Percentiles rank a stretch among this genome's conserved stretches.
Conservation (phyloP, 2,888 invertebrate species). For the Drosophila stalkeri region DNA sequence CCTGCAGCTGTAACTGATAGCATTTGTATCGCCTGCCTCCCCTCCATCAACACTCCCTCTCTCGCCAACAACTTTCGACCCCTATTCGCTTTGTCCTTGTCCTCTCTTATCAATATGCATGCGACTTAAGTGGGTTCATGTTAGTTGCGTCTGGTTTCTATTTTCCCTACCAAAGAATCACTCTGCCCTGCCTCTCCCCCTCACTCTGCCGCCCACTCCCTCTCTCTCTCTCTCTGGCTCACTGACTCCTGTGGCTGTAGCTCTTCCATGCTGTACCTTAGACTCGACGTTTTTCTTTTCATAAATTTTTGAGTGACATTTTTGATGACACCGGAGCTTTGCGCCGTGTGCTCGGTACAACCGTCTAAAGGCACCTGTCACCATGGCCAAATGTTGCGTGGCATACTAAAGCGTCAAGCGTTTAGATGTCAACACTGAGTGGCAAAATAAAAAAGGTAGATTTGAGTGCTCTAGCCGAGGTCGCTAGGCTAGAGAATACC, state of each 20-base stretch:
- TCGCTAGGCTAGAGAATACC: neutral
- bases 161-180: conserved; percentile 13
- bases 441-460: conserved; percentile 12
- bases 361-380: conserved; percentile 81
- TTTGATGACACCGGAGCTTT: conserved; percentile 82
- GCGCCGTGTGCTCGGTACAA: conserved; percentile 48
- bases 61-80: neutral
- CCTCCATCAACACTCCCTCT: neutral
- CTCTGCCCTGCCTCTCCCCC: neutral
- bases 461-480: neutral
- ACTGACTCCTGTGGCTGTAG: neutral
- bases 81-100: conserved; percentile 31
- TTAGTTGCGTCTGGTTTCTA: conserved; percentile 44
- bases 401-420: conserved; percentile 78
- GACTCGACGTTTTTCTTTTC: conserved; percentile 74
- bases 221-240: no score
- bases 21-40: conserved; percentile 14
- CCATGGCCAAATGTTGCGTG: conserved; percentile 79
- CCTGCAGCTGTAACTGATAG: conserved; percentile 79
- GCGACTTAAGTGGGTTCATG: conserved; percentile 74
- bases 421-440: conserved; percentile 73
- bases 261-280: conserved; percentile 5
- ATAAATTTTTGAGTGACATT: conserved; percentile 83
- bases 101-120: conserved; percentile 74
- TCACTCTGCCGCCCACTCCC: no score